Evolutionary conservation across 2,888 invertebrate species (phyloP).

Genomic region (Horisme vitalbata): DNA sequence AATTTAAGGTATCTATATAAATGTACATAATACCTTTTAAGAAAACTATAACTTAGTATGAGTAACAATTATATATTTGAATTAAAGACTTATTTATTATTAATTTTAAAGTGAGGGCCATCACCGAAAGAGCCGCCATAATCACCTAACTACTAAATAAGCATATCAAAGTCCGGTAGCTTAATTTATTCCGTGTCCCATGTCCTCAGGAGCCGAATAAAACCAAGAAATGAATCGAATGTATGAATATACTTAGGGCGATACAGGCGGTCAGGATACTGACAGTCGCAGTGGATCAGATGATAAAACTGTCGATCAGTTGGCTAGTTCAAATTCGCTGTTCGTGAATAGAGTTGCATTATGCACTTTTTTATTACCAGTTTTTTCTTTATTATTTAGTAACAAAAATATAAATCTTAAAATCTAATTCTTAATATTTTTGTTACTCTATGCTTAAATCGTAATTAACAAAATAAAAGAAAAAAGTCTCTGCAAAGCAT

Average conservation of each 20-base stretch:
- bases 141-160: slow-evolving; percentile 44
- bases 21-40: no score
- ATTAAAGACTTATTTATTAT: not conserved
- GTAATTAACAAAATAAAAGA: not conserved
- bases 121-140: slow-evolving; percentile 28
- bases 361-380: no score
- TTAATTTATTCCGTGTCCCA: slow-evolving; percentile 75
- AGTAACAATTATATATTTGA: no score
- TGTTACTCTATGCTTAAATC: no score
- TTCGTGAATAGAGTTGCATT: no score
- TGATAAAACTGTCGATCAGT: not conserved
- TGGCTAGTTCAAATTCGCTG: no score
- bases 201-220: slow-evolving; percentile 55
- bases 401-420: no score
- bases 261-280: slow-evolving; percentile 6
- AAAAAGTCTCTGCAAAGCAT: no score
- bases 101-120: not conserved
- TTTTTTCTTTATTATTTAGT: no score
- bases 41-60: no score
- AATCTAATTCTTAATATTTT: no score
- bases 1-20: no score
- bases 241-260: slow-evolving; percentile 30
- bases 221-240: slow-evolving; percentile 38
- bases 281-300: not conserved
- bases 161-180: slow-evolving; percentile 74